Evolutionary conservation across 2,113 vertebrate genomes (phyloP).

Genomic region (Cinclus mexicanus): DNA sequence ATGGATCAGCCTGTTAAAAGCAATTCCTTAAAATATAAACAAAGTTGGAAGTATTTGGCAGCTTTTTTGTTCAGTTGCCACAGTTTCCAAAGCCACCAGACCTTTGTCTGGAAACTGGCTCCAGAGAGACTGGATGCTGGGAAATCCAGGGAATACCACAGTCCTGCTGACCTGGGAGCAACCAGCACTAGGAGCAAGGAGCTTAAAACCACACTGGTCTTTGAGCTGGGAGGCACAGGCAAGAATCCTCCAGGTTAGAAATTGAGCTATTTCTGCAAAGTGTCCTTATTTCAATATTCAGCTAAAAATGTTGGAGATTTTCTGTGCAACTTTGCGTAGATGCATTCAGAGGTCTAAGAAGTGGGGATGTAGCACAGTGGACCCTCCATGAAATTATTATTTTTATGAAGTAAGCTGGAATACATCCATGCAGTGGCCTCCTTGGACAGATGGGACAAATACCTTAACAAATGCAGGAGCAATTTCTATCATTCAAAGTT

Average conservation of each 20-base stretch:
- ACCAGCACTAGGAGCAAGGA: background rate
- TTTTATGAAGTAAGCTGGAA: background rate
- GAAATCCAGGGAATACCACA: background rate
- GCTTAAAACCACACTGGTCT: background rate
- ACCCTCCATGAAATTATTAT: background rate
- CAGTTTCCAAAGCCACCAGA: background rate
- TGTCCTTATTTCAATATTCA: background rate
- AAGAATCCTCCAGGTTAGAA: background rate
- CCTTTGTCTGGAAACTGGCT: background rate
- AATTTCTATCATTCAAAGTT: background rate
- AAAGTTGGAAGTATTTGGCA: background rate
- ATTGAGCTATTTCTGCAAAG: background rate
- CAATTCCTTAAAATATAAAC: background rate
- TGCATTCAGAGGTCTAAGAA: background rate
- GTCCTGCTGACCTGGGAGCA: background rate
- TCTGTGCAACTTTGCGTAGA: background rate
- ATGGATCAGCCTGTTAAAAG: background rate
- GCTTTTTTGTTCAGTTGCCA: background rate
- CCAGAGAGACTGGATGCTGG: background rate
- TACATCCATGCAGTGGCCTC: background rate
- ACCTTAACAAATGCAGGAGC: background rate
- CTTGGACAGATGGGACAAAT: background rate
- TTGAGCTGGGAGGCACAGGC: background rate
- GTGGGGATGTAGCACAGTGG: no score
- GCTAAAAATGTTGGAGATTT: background rate